Evolutionary conservation across 2,888 invertebrate genomes (phyloP), one percentile per base, ranked within the genome.

Genomic region (Phengaris arion): DNA sequence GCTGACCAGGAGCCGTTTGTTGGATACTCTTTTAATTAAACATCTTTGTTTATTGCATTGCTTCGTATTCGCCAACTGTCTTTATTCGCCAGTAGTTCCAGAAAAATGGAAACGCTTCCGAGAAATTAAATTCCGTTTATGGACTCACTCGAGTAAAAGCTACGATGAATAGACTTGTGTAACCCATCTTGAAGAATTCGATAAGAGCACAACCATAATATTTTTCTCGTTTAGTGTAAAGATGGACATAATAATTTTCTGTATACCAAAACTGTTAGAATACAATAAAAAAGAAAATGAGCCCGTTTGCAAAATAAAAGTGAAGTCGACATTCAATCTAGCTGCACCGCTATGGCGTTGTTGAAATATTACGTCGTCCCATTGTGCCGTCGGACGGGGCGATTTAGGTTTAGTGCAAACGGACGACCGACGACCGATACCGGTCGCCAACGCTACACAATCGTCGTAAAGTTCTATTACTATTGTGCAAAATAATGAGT

Each of bases 371-470:
- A 68, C 74, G 57, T 48, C 12, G 74, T 76, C 73, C 75, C 72
- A 77, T 76, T 77, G 74, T 75, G 57, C 55, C 8, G 12, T 48
- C 74, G 75, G 74, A 78, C 76, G 74, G 76, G 81, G 79, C 78
- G 76, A 81, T 79, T 80, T 81, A 64, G 35, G 64, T 9, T 64
- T 15, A 64, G 64, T 64, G 22, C 35, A 45, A 35, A 64, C 64
- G 6, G 12, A 6, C 35, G 35, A 6, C 6, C 2, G 22, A 22
- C 7, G 22, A 22, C 35, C 10, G 7, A 9, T 12, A 64, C 22
- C 22, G 35, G 22, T 48, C 52, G 52, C 35, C 3, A 35, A 35
- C 0, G 35, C 52, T 12, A 52, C 10, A 52, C 48, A 48, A 48
- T 35, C 35, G 35, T 35, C 35, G 35, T 35, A 35, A 35, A 35